phyloP scores from a whole-genome alignment of 37 sponge, comb jelly and placozoan species.

The Bolinopsis microptera region DNA sequence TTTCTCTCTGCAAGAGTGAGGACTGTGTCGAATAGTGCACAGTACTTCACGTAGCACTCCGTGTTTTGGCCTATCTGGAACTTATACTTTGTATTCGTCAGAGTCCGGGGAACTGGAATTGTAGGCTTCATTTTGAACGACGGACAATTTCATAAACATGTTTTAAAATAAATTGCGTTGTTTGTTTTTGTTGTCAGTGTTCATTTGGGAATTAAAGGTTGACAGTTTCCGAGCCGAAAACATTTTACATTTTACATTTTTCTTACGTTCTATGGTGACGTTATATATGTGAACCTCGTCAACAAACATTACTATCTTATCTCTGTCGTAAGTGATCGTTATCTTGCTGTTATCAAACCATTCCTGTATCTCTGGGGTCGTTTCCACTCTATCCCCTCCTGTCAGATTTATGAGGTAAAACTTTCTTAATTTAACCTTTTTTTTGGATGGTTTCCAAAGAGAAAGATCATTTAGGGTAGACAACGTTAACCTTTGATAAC shows the following conservation, averaged over 20 bases:
- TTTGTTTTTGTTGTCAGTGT: too few relatives aligned
- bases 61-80: slow-evolving; percentile 32
- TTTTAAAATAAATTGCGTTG: too few relatives aligned
- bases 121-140: not conserved
- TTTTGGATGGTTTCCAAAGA: too few relatives aligned
- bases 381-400: slow-evolving; percentile 4
- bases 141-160: too few relatives aligned
- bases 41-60: slow-evolving; percentile 10
- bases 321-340: not conserved
- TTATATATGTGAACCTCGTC: not conserved
- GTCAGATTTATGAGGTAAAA: too few relatives aligned
- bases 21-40: slow-evolving; percentile 7
- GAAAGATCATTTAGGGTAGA: too few relatives aligned
- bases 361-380: not conserved
- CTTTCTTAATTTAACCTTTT: too few relatives aligned
- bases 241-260: too few relatives aligned
- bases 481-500: too few relatives aligned
- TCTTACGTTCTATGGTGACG: not conserved
- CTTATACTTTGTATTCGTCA: slow-evolving; percentile 23
- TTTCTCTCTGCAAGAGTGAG: not conserved
- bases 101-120: slow-evolving; percentile 5
- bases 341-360: slow-evolving; percentile 2
- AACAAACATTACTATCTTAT: not conserved
- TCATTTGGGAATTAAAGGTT: too few relatives aligned
- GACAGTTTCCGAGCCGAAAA: too few relatives aligned